Base-by-base conservation (phyloP, 2,113 vertebrate species). In the Neoarius graeffei region DNA sequence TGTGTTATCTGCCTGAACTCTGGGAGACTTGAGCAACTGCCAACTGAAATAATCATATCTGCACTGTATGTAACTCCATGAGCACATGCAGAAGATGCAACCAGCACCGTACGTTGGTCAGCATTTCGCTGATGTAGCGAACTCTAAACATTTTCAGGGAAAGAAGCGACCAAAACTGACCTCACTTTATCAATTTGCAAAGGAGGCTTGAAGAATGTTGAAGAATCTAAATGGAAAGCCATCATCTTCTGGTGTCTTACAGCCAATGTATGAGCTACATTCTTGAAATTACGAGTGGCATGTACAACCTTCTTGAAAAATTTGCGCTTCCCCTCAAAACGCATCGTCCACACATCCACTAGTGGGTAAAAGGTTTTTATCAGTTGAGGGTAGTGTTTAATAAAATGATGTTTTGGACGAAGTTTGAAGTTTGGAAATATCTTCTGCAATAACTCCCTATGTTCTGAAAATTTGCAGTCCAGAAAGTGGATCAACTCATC, bases 181-280 rank as follows among this genome's bases (percentile, higher is more conserved):
- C 20, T 77, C 42, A 77, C 35, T 77, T 50, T 77, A 10, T 50
- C 17, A 74, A 74, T 42, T 74, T 77, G 5, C 35, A 77, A 23
- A 79, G 48, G 27, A 52, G 76, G 50, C 25, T 79, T 79, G 76
- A 79, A 79, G 6, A 76, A 76, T 14, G 73, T 8, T 7, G 67
- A 4, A 5, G 66, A 57, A 1, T 57, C 42, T 13, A 91, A 77
- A 83, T 90, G 57, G 48, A 77, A 88, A 19, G 64, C 66, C 2
- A 88, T 81, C 48, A 84, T 84, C 56, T 88, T 86, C 59, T 87
- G 85, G 11, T 91, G 84, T 84, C 69, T 88, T 8, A 60, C 1
- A 17, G 85, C 74, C 9, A 91, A 59, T 5, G 85, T 91, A 6
- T 57, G 48, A 4, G 62, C 4, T n/a, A 89, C 14, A 52, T 90